These are phyloP conservation scores for Bombus terrestris DNA, from an alignment of 1,140 invertebrate genomes.

Conservation along the genomic window DNA sequence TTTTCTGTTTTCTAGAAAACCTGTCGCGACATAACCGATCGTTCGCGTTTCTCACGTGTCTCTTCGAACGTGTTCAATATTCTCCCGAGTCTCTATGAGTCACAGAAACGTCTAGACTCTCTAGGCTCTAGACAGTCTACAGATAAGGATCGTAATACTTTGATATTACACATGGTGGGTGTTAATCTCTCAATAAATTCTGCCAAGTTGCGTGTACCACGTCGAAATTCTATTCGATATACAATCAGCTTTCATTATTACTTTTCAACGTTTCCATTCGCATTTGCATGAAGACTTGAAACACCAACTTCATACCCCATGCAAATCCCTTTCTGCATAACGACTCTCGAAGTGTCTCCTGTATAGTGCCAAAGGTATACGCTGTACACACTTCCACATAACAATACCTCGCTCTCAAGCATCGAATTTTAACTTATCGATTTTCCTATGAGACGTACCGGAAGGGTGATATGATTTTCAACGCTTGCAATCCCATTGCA, in stretches of 20 bases:
- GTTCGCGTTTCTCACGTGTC: neutral
- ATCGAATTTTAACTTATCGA: neutral
- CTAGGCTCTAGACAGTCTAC: constrained; percentile 15
- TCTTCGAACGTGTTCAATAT: neutral
- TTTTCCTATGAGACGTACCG: neutral
- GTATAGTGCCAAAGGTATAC: neutral
- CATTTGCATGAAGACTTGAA: constrained; percentile 15
- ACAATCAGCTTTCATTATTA: constrained; percentile 15
- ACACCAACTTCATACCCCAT: neutral
- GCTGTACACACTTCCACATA: neutral
- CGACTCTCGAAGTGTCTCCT: neutral
- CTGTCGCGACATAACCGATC: neutral
- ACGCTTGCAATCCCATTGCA: neutral
- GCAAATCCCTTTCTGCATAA: neutral
- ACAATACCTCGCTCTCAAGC: neutral
- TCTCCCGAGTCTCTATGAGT: constrained; percentile 24
- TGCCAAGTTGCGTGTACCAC: constrained; percentile 6
- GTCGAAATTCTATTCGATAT: constrained; percentile 20
- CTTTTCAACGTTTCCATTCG: constrained; percentile 28
- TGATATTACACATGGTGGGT: constrained; percentile 18
- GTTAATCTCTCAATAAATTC: constrained; percentile 39
- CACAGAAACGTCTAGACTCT: constrained; percentile 49
- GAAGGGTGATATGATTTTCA: neutral
- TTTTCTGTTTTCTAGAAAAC: neutral
- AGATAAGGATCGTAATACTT: constrained; percentile 53